These are phyloP conservation scores for Apodemia hepburni DNA, from an alignment of 2,888 invertebrate genomes.

Conservation along the genomic window DNA sequence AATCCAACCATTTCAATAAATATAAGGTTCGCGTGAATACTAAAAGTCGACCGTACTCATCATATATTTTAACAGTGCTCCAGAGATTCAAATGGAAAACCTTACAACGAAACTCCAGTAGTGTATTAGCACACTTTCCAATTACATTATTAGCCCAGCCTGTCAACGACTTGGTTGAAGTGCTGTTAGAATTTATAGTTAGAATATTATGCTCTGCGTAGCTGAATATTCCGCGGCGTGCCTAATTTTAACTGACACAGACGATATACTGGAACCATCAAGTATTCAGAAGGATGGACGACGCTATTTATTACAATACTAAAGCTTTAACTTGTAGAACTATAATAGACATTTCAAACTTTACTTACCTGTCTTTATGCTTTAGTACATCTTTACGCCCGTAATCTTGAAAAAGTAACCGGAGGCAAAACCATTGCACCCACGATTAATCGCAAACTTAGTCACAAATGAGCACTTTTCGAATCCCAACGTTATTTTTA, in stretches of 20 bases:
- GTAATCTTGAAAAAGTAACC: too few species aligned
- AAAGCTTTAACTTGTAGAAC: too few species aligned
- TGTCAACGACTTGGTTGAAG: constrained; percentile 11
- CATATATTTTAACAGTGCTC: constrained; percentile 23
- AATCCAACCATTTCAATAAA: background rate
- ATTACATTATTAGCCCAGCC: constrained; percentile 33
- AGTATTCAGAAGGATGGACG: background rate
- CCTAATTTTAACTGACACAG: constrained; percentile 13
- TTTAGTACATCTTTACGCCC: too few species aligned
- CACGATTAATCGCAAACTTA: too few species aligned
- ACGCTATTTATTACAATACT: background rate
- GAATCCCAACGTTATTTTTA: too few species aligned
- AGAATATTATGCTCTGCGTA: constrained; percentile 12
- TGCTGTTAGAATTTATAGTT: constrained; percentile 14
- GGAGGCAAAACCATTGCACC: too few species aligned
- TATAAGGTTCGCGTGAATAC: background rate
- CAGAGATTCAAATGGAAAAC: constrained; percentile 24
- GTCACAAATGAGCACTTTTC: too few species aligned
- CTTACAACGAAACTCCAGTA: constrained; percentile 44
- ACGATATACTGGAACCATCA: background rate
- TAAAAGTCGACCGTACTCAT: constrained; percentile 15
- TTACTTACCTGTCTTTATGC: too few species aligned
- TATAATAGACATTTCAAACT: too few species aligned
- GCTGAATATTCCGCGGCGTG: background rate
- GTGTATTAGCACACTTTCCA: constrained; percentile 38